Conservation (phyloP, 1,140 invertebrate species). For the Drosophila parvula region DNA sequence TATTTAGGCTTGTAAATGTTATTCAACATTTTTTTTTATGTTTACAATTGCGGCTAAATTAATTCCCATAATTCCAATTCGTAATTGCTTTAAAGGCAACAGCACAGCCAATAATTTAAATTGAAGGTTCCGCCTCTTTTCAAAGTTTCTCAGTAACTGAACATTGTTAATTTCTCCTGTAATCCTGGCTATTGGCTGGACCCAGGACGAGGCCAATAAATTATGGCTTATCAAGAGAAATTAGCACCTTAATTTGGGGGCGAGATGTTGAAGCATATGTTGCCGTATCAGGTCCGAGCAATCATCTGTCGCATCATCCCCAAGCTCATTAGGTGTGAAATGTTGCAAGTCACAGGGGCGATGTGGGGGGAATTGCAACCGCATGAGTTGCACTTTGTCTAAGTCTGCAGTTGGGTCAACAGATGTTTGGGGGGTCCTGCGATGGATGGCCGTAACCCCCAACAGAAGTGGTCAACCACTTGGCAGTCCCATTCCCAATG, state of each 20-base stretch:
- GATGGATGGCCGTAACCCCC: slow-evolving; percentile 1
- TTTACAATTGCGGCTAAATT: background rate
- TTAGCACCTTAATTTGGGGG: slow-evolving; percentile 32
- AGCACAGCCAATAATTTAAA: background rate
- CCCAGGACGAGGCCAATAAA: slow-evolving; percentile 38
- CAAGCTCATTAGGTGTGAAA: slow-evolving; percentile 30
- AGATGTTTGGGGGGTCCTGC: slow-evolving; percentile 14
- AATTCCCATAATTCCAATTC: slow-evolving; percentile 1
- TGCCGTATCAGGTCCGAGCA: slow-evolving; percentile 25
- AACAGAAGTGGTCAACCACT: slow-evolving; percentile 72
- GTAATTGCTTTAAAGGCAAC: too few relatives aligned
- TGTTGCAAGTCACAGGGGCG: slow-evolving; percentile 55
- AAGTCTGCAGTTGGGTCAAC: slow-evolving; percentile 45
- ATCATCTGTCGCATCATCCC: slow-evolving; percentile 20
- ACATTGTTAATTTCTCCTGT: slow-evolving; percentile 6
- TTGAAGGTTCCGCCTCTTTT: background rate
- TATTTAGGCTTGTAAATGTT: background rate
- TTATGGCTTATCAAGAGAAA: slow-evolving; percentile 57
- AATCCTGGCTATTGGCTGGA: background rate
- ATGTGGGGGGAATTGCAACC: slow-evolving; percentile 37
- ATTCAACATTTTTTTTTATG: background rate
- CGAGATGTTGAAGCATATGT: slow-evolving; percentile 34
- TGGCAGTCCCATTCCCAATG: slow-evolving; percentile 18
- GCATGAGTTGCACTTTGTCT: slow-evolving; percentile 71
- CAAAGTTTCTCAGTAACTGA: background rate